These are phyloP conservation scores for Melitaea athalia DNA, from an alignment of 2,888 invertebrate genomes.

Conservation along the genomic window DNA sequence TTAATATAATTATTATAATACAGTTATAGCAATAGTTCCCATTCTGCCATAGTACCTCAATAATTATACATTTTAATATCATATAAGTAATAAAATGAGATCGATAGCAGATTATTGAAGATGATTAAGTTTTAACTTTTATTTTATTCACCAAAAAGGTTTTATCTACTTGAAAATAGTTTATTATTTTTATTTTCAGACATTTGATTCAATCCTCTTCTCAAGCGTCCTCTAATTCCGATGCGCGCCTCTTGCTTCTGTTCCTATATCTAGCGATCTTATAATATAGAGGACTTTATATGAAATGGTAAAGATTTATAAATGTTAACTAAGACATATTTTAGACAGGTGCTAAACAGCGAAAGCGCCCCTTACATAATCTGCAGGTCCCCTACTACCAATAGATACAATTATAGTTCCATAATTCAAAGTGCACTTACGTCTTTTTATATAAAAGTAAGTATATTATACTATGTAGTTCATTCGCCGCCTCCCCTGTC, in stretches of 20 bases:
- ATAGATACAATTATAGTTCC: conserved; percentile 71
- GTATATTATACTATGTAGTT: conserved; percentile 65
- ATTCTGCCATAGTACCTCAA: conserved; percentile 78
- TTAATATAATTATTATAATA: conserved; percentile 63
- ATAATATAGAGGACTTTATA: conserved; percentile 30
- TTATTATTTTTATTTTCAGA: neutral
- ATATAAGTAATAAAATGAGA: conserved; percentile 39
- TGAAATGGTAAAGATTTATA: conserved; percentile 32
- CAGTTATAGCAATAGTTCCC: conserved; percentile 75
- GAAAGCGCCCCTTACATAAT: conserved; percentile 35
- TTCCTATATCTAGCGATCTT: conserved; percentile 37
- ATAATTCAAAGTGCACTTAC: conserved; percentile 81
- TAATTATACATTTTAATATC: conserved; percentile 57
- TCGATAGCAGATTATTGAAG: conserved; percentile 38
- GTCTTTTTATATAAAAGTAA: conserved; percentile 67
- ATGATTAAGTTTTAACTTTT: conserved; percentile 1
- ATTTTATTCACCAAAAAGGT: conserved; percentile 10
- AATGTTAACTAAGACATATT: conserved; percentile 29
- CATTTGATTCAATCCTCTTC: neutral
- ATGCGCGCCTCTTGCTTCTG: conserved; percentile 28
- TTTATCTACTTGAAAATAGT: conserved; percentile 5
- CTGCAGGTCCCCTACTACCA: conserved; percentile 49
- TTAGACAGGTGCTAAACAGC: conserved; percentile 27
- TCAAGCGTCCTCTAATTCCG: conserved; percentile 11
- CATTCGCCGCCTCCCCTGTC: conserved; percentile 58